These are phyloP conservation scores for Macrotus californicus DNA, from an alignment of 2,113 vertebrate species.

Conservation along the genomic window DNA sequence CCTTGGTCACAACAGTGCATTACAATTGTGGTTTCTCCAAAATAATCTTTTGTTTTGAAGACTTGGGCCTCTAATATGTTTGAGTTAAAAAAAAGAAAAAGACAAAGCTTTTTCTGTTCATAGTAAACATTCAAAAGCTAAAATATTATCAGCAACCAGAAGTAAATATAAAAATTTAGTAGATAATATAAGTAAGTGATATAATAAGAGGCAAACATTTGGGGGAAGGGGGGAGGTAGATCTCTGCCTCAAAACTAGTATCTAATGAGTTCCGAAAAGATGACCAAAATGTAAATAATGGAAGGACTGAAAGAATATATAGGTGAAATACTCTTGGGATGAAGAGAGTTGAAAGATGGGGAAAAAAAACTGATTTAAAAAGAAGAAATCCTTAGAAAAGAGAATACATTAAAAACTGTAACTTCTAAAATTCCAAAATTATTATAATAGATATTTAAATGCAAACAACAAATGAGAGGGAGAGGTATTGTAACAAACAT, in stretches of 20 bases:
- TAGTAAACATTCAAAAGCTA: not conserved
- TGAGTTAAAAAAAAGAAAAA: not conserved
- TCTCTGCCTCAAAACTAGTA: not conserved
- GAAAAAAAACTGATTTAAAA: not conserved
- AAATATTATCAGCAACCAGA: not conserved
- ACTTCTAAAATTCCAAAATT: not conserved
- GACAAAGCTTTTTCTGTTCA: not conserved
- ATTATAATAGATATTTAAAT: constrained; percentile 9
- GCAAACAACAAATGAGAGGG: not conserved
- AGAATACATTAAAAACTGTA: not conserved
- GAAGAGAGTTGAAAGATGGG: not conserved
- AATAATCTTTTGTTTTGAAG: not conserved
- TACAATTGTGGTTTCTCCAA: constrained; percentile 17
- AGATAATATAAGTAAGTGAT: not conserved
- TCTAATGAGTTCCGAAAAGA: not conserved
- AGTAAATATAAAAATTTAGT: constrained; percentile 22
- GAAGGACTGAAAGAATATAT: not conserved
- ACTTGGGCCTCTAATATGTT: not conserved
- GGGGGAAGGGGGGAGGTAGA: not conserved
- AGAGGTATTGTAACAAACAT: not conserved
- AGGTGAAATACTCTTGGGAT: not conserved
- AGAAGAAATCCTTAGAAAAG: not conserved
- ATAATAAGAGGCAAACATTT: not conserved
- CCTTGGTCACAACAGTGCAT: not conserved
- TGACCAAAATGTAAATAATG: not conserved